A percentile compares a stretch with the other conserved stretches of the same genome.
These are phyloP conservation scores for Periphyllus acericola DNA, from an alignment of 2,888 invertebrate species.

Conservation along the genomic window DNA sequence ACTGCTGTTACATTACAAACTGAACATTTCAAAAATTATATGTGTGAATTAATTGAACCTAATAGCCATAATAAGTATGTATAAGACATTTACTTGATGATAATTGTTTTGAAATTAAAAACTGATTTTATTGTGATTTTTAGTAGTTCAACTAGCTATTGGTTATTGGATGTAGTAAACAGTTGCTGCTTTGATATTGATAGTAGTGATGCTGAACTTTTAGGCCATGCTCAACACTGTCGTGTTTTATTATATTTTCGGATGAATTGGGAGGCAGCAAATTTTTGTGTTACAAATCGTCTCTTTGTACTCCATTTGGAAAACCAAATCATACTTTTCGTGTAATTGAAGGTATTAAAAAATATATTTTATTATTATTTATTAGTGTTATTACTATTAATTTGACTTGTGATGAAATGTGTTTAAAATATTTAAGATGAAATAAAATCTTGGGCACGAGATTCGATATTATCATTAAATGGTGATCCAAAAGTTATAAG, in stretches of 20 bases:
- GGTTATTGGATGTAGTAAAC: constrained; percentile 54
- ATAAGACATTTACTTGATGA: neutral
- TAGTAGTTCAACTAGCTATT: constrained; percentile 20
- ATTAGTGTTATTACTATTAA: neutral
- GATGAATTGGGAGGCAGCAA: constrained; percentile 89
- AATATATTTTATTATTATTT: constrained; percentile 1
- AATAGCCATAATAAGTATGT: constrained; percentile 26
- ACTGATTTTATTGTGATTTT: constrained; percentile 16
- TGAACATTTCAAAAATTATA: constrained; percentile 56
- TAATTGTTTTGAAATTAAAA: neutral
- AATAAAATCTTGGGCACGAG: constrained; percentile 80
- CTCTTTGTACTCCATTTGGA: constrained; percentile 89
- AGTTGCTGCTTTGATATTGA: constrained; percentile 51
- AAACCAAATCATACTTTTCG: constrained; percentile 94
- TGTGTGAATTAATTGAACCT: constrained; percentile 50
- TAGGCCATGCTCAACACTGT: constrained; percentile 48
- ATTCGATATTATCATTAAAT: constrained; percentile 67
- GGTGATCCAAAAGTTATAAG: constrained; percentile 46
- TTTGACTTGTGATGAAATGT: neutral
- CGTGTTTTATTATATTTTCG: constrained; percentile 74
- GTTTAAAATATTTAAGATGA: constrained; percentile 68
- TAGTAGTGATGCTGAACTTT: constrained; percentile 27
- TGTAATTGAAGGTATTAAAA: constrained; percentile 76
- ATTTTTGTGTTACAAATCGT: constrained; percentile 87
- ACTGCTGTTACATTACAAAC: constrained; percentile 56